phyloP scores from a whole-genome alignment of 2,888 invertebrate genomes.

The Lycophotia porphyrea region DNA sequence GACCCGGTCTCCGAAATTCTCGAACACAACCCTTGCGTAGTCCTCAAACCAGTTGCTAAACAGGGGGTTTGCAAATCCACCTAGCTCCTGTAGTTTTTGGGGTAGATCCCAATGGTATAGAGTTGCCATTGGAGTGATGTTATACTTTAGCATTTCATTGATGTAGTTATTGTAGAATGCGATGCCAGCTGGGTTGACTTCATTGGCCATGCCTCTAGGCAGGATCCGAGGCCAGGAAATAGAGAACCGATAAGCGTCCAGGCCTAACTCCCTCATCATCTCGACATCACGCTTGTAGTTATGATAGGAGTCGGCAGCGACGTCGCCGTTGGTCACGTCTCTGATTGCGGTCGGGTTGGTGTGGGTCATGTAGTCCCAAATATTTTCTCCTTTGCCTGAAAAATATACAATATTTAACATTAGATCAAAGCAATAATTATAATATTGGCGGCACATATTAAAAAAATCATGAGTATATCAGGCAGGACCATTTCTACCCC shows the following conservation, averaged over 20 bases:
- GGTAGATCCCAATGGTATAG: constrained; percentile 90
- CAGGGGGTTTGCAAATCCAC: constrained; percentile 75
- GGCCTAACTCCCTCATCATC: constrained; percentile 82
- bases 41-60: constrained; percentile 85
- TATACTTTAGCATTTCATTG: constrained; percentile 89
- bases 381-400: constrained; percentile 74
- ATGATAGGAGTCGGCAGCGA: constrained; percentile 90
- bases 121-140: constrained; percentile 90
- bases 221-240: constrained; percentile 92
- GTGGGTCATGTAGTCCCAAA: constrained; percentile 77
- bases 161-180: constrained; percentile 92
- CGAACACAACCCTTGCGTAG: constrained; percentile 84
- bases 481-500: not conserved
- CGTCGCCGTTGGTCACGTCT: constrained; percentile 87
- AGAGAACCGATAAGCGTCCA: constrained; percentile 89
- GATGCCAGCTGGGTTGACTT: constrained; percentile 90
- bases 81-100: constrained; percentile 70
- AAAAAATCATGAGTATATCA: not conserved
- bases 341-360: constrained; percentile 68
- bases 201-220: constrained; percentile 87
- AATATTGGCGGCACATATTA: not conserved
- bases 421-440: not conserved
- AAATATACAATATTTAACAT: not conserved
- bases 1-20: constrained; percentile 85
- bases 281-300: constrained; percentile 90